Conservation (phyloP, 1,140 invertebrate species). For the Cydia pomonella region DNA sequence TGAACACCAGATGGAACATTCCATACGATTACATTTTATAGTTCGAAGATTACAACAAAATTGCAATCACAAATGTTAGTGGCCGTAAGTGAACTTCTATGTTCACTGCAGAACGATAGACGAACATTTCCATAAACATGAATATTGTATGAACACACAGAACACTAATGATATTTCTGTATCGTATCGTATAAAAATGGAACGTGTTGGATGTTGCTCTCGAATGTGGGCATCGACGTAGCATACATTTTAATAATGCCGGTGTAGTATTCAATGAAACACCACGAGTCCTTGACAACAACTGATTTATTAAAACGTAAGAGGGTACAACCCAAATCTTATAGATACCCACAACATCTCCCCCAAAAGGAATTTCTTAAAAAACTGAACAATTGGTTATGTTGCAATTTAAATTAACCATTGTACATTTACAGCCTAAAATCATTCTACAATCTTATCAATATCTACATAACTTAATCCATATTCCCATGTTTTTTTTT, state of each 20-base stretch:
- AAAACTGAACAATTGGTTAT: too few species aligned
- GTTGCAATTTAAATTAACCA: too few species aligned
- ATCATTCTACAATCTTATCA: too few species aligned
- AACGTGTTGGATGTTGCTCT: conserved; percentile 30
- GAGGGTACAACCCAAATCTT: too few species aligned
- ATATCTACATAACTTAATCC: too few species aligned
- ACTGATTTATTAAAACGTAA: too few species aligned
- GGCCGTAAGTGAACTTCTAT: conserved; percentile 17
- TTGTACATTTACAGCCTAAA: too few species aligned
- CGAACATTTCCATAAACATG: conserved; percentile 34
- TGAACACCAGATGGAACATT: background rate
- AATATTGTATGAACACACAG: conserved; percentile 45
- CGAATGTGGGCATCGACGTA: conserved; percentile 37
- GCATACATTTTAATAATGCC: conserved; percentile 26
- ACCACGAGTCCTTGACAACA: too few species aligned
- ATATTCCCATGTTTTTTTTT: too few species aligned
- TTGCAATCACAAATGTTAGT: background rate
- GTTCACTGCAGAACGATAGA: conserved; percentile 14
- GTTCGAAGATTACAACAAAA: background rate
- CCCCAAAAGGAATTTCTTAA: too few species aligned
- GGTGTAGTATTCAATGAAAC: too few species aligned
- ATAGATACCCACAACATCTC: too few species aligned
- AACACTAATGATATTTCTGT: conserved; percentile 41
- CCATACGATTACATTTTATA: background rate
- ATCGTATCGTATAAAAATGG: conserved; percentile 30